phyloP scores from a whole-genome alignment of 1,140 invertebrate species.

The Eubasilissa regina region DNA sequence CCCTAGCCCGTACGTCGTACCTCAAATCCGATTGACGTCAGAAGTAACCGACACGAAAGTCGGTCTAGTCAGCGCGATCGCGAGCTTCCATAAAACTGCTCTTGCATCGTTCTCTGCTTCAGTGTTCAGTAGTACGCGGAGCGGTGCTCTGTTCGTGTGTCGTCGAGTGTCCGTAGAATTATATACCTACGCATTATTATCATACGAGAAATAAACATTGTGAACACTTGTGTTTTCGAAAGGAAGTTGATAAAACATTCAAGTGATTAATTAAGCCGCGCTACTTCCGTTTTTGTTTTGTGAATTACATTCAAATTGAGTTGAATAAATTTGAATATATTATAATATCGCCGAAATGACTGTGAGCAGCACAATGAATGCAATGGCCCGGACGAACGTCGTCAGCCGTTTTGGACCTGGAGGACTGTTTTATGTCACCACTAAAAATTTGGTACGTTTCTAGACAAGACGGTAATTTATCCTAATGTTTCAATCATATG shows the following conservation, averaged over 20 bases:
- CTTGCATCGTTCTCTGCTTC: slow-evolving; percentile 64
- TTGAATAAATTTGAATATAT: slow-evolving; percentile 27
- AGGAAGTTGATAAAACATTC: slow-evolving; percentile 41
- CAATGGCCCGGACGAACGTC: slow-evolving; percentile 69
- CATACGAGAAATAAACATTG: slow-evolving; percentile 8
- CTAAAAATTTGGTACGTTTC: slow-evolving; percentile 39
- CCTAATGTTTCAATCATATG: no score
- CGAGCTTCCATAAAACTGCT: slow-evolving; percentile 67
- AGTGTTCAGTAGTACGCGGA: neutral
- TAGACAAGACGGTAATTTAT: neutral
- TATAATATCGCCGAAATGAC: slow-evolving; percentile 63
- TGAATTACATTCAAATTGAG: slow-evolving; percentile 2
- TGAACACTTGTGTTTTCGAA: slow-evolving; percentile 33
- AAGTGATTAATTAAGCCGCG: slow-evolving; percentile 38
- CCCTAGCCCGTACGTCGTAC: neutral
- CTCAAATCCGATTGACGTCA: slow-evolving; percentile 29
- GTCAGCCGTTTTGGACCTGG: slow-evolving; percentile 39
- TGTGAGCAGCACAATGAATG: slow-evolving; percentile 71
- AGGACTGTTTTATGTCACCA: slow-evolving; percentile 17
- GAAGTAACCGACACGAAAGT: slow-evolving; percentile 38
- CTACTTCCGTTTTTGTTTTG: slow-evolving; percentile 31
- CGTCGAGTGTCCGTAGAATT: slow-evolving; percentile 58
- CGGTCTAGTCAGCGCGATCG: slow-evolving; percentile 15
- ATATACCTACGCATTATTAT: slow-evolving; percentile 60
- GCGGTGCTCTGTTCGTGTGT: neutral